phyloP scores from a whole-genome alignment of 2,888 invertebrate species.

The Cecidostiba fungosa region DNA sequence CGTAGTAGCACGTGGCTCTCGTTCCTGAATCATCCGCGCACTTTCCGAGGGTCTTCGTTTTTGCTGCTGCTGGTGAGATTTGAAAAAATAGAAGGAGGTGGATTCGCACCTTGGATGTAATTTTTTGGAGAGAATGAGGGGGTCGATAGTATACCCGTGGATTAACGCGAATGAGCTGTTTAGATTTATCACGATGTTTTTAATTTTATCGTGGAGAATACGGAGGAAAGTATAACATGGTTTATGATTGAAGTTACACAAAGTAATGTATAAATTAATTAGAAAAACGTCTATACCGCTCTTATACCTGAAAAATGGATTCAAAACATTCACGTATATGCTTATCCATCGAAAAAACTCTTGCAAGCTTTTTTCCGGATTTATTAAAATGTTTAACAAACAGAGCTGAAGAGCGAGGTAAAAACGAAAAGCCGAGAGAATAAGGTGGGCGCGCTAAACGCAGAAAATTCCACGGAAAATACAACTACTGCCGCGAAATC shows the following conservation, averaged over 20 bases:
- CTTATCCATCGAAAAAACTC: background rate
- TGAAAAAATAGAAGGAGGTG: background rate
- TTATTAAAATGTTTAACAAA: slow-evolving; percentile 46
- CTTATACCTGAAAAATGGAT: too few relatives aligned
- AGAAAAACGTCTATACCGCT: too few relatives aligned
- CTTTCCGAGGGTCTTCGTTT: background rate
- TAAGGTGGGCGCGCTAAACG: background rate
- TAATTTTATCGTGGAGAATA: background rate
- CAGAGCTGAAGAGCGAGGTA: background rate
- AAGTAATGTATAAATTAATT: too few relatives aligned
- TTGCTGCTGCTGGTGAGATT: background rate
- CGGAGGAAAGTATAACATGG: too few relatives aligned
- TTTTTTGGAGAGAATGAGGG: background rate
- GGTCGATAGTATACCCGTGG: background rate
- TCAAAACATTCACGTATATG: too few relatives aligned
- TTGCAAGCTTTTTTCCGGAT: background rate
- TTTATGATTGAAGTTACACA: too few relatives aligned
- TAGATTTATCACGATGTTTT: background rate
- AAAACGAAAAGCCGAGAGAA: background rate
- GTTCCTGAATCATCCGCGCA: background rate
- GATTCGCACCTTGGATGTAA: background rate
- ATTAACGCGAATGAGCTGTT: background rate
- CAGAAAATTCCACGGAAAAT: background rate
- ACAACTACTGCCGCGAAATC: background rate
- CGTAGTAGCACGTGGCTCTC: slow-evolving; percentile 39